Base-by-base conservation (phyloP, 2,888 invertebrate species). In the Leptopterna dolabrata region DNA sequence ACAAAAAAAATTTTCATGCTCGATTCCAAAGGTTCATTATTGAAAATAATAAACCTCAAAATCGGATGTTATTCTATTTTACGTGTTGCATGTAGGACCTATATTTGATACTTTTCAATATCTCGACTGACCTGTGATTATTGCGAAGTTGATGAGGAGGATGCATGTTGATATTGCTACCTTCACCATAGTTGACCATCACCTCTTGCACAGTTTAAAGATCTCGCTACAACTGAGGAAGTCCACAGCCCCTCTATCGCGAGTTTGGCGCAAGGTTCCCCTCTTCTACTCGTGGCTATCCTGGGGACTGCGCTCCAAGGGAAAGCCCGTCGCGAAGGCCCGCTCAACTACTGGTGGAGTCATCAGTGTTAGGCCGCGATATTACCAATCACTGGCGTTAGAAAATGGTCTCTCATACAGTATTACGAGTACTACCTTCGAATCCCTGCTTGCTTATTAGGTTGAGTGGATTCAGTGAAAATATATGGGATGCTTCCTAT, bases 141-240 rank as follows among this genome's bases (percentile, higher is more conserved):
- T 70, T n/a, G 83, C 83, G 43, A 83, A 63, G 83, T 83, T 63
- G 70, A 83, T 41, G 24, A 83, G 83, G n/a, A 83, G 63, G 29
- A 83, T 43, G 16, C 63, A 70, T 41, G 83, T 70, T 29, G 83
- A 83, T 70, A 41, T 41, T 36, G 71, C 41, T 83, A 83, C 4
- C 19, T 63, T 83, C 83, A 83, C 83, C 83, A 83, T 83, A 83
- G 83, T 70, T 70, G 19, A 83, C n/a, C 83, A 83, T 63, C 71
- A 83, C 83, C 63, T 81, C 36, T 81, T 30, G 45, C 78, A 45
- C 78, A 45, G 78, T 78, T 78, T 78, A 78, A 78, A 78, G 78
- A 45, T 43, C 45, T 45, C 43, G 45, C 78, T 45, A 19, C 78
- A 45, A 78, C 78, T 78, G 78, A 43, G 13, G 36, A 0, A 76